Evolutionary conservation across 2,888 invertebrate genomes (phyloP), one percentile per base, ranked within the genome.

Genomic region (Laspeyria flexula): DNA sequence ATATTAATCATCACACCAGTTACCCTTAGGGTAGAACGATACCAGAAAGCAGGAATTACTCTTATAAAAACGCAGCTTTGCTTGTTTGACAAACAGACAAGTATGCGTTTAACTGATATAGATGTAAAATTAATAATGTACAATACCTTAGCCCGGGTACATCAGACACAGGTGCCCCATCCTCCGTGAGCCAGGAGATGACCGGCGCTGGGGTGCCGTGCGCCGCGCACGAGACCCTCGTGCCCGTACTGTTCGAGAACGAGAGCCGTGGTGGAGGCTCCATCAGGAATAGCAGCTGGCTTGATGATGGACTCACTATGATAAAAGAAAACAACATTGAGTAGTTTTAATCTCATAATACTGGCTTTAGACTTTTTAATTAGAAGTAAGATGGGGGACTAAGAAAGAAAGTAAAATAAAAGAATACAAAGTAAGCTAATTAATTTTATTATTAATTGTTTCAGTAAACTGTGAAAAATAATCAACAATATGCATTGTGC

Each of bases 231-330:
- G 95, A 94, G 52, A 96, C 94, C 74, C 95, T 93, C 18, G 96
- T 95, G n/a, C 96, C 96, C 9, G 95, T 95, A 57, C 95, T 95
- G 87, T 96, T 96, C 66, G 96, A 95, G 90, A 96, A 96, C 65
- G 95, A 93, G 60, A 96, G 92, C 65, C 95, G 95, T n/a, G 96
- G 93, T 13, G 96, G 95, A 11, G 96, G 96, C 86, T 96, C 96
- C 89, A 95, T 94, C 62, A 96, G 93, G 86, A 96, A 96, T 55
- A 90, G 81, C 60, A 90, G 78, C 77, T 90, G 90, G 60, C 86
- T 55, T 12, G 66, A 65, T 4, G 75, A 64, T 1, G 77, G 73
- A 0, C 70, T 58, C 10, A 65, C 86, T 86, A 81, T 0, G 63
- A 63, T 60, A 56, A 43, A 73, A 45, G 23, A 29, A 33, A 11